Conservation (phyloP, 2,113 vertebrate genomes). For the Nerophis lumbriciformis region DNA sequence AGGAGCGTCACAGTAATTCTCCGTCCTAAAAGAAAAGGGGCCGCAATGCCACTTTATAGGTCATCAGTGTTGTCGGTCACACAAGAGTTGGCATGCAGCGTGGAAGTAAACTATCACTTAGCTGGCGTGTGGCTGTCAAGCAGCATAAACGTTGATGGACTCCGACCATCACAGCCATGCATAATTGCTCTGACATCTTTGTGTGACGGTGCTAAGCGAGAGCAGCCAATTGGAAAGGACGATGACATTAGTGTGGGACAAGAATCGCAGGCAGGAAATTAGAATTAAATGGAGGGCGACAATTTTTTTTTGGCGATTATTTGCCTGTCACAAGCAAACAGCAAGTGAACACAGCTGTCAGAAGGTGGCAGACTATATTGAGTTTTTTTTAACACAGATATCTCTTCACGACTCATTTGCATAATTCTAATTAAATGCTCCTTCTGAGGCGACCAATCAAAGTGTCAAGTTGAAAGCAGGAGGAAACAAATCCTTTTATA, state of each 20-base stretch:
- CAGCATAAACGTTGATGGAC: conserved; percentile 40
- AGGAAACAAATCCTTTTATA: conserved; percentile 48
- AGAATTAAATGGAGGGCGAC: conserved; percentile 1
- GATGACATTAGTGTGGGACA: conserved; percentile 3
- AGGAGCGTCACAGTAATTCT: conserved; percentile 47
- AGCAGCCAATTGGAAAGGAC: conserved; percentile 20
- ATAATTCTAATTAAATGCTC: conserved; percentile 63
- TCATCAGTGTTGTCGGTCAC: too few species aligned
- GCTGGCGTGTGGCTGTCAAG: conserved; percentile 40
- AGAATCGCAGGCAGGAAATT: conserved; percentile 28
- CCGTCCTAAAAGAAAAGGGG: conserved; percentile 28
- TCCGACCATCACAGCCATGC: conserved; percentile 42
- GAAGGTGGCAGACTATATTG: conserved; percentile 3
- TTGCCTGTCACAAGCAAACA: not conserved
- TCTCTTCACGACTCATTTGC: conserved; percentile 43
- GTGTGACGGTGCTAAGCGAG: conserved; percentile 28
- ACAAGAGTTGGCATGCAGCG: not conserved
- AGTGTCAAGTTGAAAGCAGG: conserved; percentile 38
- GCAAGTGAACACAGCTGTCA: not conserved
- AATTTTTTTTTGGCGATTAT: not conserved
- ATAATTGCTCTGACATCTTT: conserved; percentile 52
- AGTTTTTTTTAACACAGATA: conserved; percentile 25
- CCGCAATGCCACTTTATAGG: too few species aligned
- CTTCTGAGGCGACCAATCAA: conserved; percentile 43
- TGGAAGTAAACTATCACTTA: conserved; percentile 49